Percentiles rank a stretch among this genome's conserved stretches.
These are phyloP conservation scores for Xylota segnis DNA, from an alignment of 2,888 invertebrate genomes.

Conservation along the genomic window DNA sequence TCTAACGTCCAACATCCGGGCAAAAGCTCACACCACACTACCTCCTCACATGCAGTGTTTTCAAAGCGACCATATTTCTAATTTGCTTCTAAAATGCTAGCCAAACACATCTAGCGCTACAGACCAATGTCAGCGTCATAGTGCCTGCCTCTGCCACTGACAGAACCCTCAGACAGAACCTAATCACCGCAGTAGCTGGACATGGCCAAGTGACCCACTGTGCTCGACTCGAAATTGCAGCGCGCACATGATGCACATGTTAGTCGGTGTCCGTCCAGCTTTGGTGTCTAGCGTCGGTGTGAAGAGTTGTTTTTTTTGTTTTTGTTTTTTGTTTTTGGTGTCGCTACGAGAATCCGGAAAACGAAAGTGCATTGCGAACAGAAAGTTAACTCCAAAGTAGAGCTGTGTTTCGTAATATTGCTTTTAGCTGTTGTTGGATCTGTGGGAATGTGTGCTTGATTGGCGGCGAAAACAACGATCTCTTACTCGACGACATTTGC, in stretches of 20 bases:
- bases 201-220: conserved; percentile 61
- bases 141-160: conserved; percentile 27
- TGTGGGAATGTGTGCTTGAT: conserved; percentile 16
- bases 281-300: conserved; percentile 55
- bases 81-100: conserved; percentile 32
- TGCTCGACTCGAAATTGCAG: conserved; percentile 43
- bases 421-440: not conserved
- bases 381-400: conserved; percentile 33
- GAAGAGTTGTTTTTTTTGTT: too few species aligned
- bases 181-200: conserved; percentile 42
- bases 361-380: conserved; percentile 51
- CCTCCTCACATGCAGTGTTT: not conserved
- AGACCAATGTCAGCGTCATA: conserved; percentile 55
- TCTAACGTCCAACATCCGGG: too few species aligned
- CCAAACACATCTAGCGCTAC: not conserved
- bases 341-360: conserved; percentile 57
- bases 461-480: not conserved
- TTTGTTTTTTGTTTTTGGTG: conserved; percentile 7
- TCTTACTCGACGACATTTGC: conserved; percentile 8
- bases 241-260: conserved; percentile 57
- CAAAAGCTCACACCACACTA: conserved; percentile 33
- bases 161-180: conserved; percentile 53
- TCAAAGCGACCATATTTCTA: not conserved
- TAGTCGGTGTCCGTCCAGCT: conserved; percentile 62
- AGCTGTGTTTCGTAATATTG: conserved; percentile 51